Evolutionary conservation across 2,113 vertebrate species (phyloP).

Genomic region (Callopanchax toddi): DNA sequence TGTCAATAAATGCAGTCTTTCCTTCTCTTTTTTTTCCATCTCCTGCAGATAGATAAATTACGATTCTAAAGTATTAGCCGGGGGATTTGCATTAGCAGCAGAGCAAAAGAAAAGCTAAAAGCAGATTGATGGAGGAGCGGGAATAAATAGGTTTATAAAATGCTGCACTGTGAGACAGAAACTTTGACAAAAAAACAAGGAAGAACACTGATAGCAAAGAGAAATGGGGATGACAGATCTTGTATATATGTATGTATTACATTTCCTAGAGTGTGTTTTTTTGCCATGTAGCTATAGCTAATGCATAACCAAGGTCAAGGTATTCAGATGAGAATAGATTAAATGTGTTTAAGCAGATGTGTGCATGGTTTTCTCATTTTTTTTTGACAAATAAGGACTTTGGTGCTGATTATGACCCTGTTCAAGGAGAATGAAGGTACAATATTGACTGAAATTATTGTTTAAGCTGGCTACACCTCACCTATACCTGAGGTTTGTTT

Average conservation of each 20-base stretch:
- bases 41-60: conserved; percentile 54
- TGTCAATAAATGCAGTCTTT: conserved; percentile 41
- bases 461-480: not conserved
- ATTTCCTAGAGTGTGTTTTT: conserved; percentile 14
- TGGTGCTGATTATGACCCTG: conserved; percentile 9
- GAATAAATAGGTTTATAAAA: conserved; percentile 52
- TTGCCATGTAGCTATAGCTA: conserved; percentile 19
- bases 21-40: conserved; percentile 20
- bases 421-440: not conserved
- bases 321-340: conserved; percentile 30
- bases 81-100: conserved; percentile 54
- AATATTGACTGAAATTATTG: not conserved
- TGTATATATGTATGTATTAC: conserved; percentile 19
- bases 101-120: conserved; percentile 42
- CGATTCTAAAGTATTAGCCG: conserved; percentile 43
- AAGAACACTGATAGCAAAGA: conserved; percentile 20
- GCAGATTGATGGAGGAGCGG: conserved; percentile 41
- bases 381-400: conserved; percentile 11
- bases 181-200: conserved; percentile 39
- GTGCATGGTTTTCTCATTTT: not conserved
- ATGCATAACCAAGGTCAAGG: conserved; percentile 32
- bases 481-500: not conserved
- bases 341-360: conserved; percentile 5
- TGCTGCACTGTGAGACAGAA: conserved; percentile 28
- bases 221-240: conserved; percentile 20